phyloP scores from a whole-genome alignment of 2,113 vertebrate species.

The Campylomormyrus tamandua region DNA sequence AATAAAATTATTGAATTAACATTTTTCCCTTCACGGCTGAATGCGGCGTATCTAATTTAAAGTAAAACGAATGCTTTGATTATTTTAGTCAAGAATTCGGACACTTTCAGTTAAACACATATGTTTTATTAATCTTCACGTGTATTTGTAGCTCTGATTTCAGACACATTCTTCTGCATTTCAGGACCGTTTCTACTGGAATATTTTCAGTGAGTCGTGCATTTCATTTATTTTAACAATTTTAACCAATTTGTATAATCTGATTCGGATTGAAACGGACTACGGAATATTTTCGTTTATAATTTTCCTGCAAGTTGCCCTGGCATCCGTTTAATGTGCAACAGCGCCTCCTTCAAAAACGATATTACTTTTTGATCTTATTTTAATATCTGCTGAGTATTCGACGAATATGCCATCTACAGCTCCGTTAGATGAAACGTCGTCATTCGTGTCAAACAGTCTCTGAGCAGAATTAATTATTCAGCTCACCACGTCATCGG shows the following conservation, averaged over 20 bases:
- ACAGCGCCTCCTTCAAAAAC: background rate
- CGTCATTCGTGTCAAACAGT: background rate
- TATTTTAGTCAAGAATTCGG: background rate
- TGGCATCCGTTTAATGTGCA: background rate
- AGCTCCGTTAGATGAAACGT: background rate
- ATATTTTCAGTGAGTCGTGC: background rate
- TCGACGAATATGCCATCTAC: background rate
- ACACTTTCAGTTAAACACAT: background rate
- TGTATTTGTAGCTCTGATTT: background rate
- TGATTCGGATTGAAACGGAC: background rate
- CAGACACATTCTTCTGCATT: background rate
- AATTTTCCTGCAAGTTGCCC: background rate
- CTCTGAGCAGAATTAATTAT: background rate
- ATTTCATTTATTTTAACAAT: background rate
- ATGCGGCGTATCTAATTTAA: background rate
- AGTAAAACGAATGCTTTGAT: background rate
- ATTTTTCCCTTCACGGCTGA: background rate
- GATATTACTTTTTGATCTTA: background rate
- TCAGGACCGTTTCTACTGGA: background rate
- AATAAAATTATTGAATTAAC: background rate
- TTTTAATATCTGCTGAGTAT: background rate
- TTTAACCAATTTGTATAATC: background rate
- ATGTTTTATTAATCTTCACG: background rate
- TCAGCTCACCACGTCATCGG: background rate
- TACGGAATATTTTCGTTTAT: background rate